phyloP scores from a whole-genome alignment of 2,888 invertebrate genomes.

The Acanthosepion lycidas region DNA sequence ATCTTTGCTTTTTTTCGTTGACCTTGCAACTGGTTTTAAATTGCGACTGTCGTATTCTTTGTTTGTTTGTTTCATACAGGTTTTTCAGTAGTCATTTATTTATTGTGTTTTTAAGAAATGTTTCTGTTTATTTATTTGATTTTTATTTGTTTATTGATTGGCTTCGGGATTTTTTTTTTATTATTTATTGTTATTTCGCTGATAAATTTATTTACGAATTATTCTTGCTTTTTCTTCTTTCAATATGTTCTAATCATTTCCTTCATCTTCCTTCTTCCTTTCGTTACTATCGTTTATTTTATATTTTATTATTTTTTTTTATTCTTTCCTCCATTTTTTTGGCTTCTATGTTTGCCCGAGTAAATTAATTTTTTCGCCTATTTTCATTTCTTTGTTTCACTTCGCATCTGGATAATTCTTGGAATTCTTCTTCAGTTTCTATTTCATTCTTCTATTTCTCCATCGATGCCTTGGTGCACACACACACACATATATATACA shows the following conservation, averaged over 20 bases:
- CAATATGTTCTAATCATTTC: not conserved
- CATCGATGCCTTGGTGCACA: too few species aligned
- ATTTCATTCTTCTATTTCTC: too few species aligned
- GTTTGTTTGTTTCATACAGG: not conserved
- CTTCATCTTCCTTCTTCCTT: not conserved
- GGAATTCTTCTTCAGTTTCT: too few species aligned
- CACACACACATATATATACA: not conserved
- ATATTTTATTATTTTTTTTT: not conserved
- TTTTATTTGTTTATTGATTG: not conserved
- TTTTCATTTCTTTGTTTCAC: too few species aligned
- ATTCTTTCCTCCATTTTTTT: not conserved
- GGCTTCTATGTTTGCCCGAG: not conserved
- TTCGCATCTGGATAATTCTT: too few species aligned
- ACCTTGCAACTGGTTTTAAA: conserved; percentile 20
- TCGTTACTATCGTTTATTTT: not conserved
- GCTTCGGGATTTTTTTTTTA: not conserved
- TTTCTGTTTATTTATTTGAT: not conserved
- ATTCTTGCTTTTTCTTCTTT: not conserved
- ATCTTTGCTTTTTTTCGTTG: not conserved
- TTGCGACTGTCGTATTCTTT: not conserved
- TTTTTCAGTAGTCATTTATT: not conserved
- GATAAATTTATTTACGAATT: not conserved
- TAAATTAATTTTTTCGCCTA: too few species aligned
- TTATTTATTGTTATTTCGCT: not conserved
- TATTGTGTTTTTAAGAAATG: not conserved